Base-by-base conservation (phyloP, 2,113 vertebrate genomes). In the Mixornis gularis region DNA sequence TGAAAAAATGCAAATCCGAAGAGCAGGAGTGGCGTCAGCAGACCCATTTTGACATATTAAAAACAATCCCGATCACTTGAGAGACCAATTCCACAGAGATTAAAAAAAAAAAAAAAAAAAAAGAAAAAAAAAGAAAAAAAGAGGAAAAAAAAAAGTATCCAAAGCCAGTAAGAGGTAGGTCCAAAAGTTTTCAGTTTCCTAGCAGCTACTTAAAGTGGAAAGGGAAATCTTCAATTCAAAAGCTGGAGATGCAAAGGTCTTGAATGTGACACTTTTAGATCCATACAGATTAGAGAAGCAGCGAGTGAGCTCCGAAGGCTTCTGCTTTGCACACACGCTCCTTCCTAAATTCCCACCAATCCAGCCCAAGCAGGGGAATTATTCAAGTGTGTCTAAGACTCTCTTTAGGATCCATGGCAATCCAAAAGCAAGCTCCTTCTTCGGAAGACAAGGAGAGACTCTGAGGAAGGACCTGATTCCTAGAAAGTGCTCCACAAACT, bases 11-110 rank as follows among this genome's bases (percentile, higher is more conserved):
- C 97, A 98, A 99, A 98, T 99, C 99, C 99, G 97, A 97, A 98
- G 94, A 99, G 96, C 97, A 99, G 98, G 96, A 99, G 96, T 95
- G 98, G 97, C 96, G 97, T 98, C 98, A 99, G 98, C 90, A 98
- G 98, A 98, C 97, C 98, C 99, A 99, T 99, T 96, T 98, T 99
- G 96, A 98, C 98, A 99, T 99, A 99, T 97, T 98, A 98, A 97
- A 97, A 98, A 98, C 97, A 98, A 98, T 98, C 98, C 98, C 98
- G 96, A 94, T 90, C 63, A 77, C 93, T 95, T 95, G 94, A 82
- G 86, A 97, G 97, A 97, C 94, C 97, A 98, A 98, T 98, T 97
- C 98, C 98, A 97, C n/a, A n/a, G n/a, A n/a, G n/a, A n/a, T n/a
- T n/a, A 13, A 70, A 24, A 10, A 6, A 22, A 7, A 89, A 72